Evolutionary conservation across 2,888 invertebrate genomes (phyloP), one percentile per base, ranked within the genome.

Genomic region (Seira sanloemensis): DNA sequence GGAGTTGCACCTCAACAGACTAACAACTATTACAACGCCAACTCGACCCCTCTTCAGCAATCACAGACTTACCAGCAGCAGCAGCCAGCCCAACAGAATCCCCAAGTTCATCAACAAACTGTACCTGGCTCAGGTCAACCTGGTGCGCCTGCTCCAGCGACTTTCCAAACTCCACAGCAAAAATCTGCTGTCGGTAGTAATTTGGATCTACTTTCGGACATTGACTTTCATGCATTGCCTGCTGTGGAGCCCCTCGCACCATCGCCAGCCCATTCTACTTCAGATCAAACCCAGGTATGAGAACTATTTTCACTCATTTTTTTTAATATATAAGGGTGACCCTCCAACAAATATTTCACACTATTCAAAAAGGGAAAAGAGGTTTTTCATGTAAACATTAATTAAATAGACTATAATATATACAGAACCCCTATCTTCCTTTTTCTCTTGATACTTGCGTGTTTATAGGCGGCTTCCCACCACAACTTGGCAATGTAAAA

Each of bases 151-250:
- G 89, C 66, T 25, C 50, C 5, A n/a, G 2, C 62, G 4, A 2
- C 23, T 25, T 18, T 24, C 26, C 24, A 62, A 18, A 24, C 16
- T 62, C 25, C 9, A 1, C 58, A 1, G 16, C 37, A 58, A 66
- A 25, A 71, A 37, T 24, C 71, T 50, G 50, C 66, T 27, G 46
- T 58, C 16, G 78, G 66, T 26, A 84, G 78, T 24, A 86, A 84
- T 65, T 16, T 84, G 23, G 86, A 86, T 25, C 72, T 86, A 5
- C 21, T 86, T 5, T 84, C 86, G 18, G 83, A 79, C 26, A 77
- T 86, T 25, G 86, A 86, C 46, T 80, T 84, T 16, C 77, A 83
- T 62, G 83, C 66, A 1, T 21, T 75, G 4, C 58, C 78, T 16
- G 16, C 68, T 2, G 80, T 77, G 4, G 77, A 79, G 19, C 86